Evolutionary conservation across 2,888 invertebrate species (phyloP).

Genomic region (Drosophila histrio): DNA sequence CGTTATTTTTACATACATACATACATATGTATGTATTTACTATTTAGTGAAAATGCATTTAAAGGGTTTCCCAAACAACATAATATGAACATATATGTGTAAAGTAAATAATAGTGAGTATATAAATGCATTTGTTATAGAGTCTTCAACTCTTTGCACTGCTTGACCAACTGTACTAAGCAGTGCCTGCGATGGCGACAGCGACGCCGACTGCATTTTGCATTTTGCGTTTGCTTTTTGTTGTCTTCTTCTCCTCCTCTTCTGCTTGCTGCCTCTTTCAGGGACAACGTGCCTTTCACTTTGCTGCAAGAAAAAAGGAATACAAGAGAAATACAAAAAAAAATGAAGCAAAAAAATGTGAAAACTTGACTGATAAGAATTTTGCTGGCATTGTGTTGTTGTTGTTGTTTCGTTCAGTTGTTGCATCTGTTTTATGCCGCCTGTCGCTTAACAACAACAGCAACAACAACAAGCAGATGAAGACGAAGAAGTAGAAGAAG

Average conservation of each 20-base stretch:
- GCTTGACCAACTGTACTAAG: slow-evolving; percentile 42
- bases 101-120: neutral
- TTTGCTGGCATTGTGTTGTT: slow-evolving; percentile 15
- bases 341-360: slow-evolving; percentile 1
- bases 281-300: slow-evolving; percentile 38
- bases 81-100: neutral
- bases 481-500: neutral
- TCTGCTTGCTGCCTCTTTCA: too few species aligned
- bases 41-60: slow-evolving; percentile 19
- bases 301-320: slow-evolving; percentile 4
- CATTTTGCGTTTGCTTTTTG: slow-evolving; percentile 29
- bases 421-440: slow-evolving; percentile 59
- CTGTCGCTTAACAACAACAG: slow-evolving; percentile 37
- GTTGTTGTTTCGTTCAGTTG: slow-evolving; percentile 18
- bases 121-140: neutral
- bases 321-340: neutral
- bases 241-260: slow-evolving; percentile 14
- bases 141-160: slow-evolving; percentile 15
- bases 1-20: slow-evolving; percentile 6
- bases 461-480: slow-evolving; percentile 11
- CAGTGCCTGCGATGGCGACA: neutral
- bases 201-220: neutral
- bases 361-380: slow-evolving; percentile 47
- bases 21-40: neutral
- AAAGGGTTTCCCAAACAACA: slow-evolving; percentile 24